These are phyloP conservation scores for Meandrina meandrites DNA, from an alignment of 92 coral and sea anemone genomes.

Conservation along the genomic window DNA sequence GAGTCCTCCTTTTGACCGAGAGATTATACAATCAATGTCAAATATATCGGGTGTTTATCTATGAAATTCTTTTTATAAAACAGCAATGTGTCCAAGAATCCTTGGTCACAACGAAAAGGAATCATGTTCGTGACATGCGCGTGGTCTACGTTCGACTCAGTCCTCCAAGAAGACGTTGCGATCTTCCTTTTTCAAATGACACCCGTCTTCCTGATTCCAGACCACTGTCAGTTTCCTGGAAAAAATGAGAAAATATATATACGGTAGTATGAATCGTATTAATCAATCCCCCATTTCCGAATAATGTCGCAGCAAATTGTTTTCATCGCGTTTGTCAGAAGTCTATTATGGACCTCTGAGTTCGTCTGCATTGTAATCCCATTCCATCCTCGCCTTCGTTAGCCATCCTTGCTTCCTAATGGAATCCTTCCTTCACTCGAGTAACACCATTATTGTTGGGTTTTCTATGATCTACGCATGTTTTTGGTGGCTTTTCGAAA, in stretches of 20 bases:
- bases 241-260: background rate
- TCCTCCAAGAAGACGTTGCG: constrained; percentile 26
- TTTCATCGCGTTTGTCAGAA: too few species aligned
- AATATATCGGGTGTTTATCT: background rate
- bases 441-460: too few species aligned
- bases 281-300: too few species aligned
- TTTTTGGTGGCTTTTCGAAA: too few species aligned
- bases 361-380: too few species aligned
- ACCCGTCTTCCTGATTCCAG: constrained; percentile 26
- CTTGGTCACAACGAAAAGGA: background rate
- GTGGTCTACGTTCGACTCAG: constrained; percentile 15
- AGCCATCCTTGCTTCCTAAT: too few species aligned
- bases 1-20: background rate
- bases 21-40: background rate
- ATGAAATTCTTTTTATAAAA: background rate
- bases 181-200: constrained; percentile 25
- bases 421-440: too few species aligned
- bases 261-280: too few species aligned
- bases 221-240: constrained; percentile 38
- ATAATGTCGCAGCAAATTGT: too few species aligned
- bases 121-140: background rate
- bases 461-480: too few species aligned
- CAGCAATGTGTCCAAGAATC: background rate
- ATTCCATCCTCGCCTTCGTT: too few species aligned
- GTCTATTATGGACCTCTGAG: too few species aligned